Base-by-base conservation (phyloP, 2,113 vertebrate species). In the Canis aureus region DNA sequence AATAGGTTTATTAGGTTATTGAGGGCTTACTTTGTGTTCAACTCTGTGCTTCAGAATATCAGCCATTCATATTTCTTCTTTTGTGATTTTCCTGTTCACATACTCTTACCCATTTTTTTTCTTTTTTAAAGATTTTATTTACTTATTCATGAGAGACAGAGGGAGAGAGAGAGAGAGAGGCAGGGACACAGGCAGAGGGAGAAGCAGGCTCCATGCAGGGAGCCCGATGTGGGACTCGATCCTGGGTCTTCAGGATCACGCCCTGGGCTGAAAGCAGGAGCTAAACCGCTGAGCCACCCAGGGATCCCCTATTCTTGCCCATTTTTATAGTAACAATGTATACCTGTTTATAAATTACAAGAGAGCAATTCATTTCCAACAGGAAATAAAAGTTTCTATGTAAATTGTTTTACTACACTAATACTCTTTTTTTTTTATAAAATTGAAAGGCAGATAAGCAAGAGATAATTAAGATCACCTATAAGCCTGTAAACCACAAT, bases 371-470 rank as follows among this genome's bases (percentile, higher is more conserved):
- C 35, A 35, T 69, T 51, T 76, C 43, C 73, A 76, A 49, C 25
- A 76, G 43, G 73, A 27, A 76, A 49, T 76, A 13, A 27, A 76
- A 15, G 35, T 66, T 69, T 67, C 43, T 16, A 80, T 38, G 73
- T 90, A 43, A 51, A 73, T 38, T 73, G 80, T 49, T 73, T 74
- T 71, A 74, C 10, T 76, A n/a, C 10, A 53, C 38, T 55, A 81
- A 69, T 57, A 29, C 51, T 74, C 35, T 89, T 95, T 89, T 89
- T 95, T 89, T 95, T 76, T 25, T 23, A 78, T 95, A 73, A 95
- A 80, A 81, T 53, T 60, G 82, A 91, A 94, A 78, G 62, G 62
- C 20, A 69, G 74, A n/a, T 62, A 94, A 73, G 23, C 17, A 84
- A 57, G 59, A 62, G 27, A 38, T 71, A 12, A 78, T 78, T 59